Percentiles rank a stretch among this genome's conserved stretches.
phyloP scores from a whole-genome alignment of 2,113 vertebrate species.

The Marmota flaviventris region DNA sequence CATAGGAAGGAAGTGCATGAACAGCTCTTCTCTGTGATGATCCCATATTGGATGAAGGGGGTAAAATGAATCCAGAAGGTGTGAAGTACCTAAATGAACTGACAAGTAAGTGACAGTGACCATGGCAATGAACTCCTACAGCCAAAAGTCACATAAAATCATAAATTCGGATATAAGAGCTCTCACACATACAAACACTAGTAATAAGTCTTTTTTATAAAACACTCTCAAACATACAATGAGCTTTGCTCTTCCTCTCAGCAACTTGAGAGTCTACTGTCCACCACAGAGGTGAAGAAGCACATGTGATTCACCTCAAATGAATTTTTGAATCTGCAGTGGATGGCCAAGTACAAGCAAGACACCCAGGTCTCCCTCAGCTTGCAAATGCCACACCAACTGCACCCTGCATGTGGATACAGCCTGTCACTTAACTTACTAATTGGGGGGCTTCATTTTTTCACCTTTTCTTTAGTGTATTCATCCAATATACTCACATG shows the following conservation, averaged over 20 bases:
- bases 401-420: neutral
- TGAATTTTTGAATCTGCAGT: neutral
- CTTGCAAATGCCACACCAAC: neutral
- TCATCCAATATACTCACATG: constrained; percentile 96
- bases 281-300: neutral
- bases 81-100: no score
- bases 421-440: constrained; percentile 88
- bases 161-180: neutral
- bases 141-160: neutral
- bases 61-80: neutral
- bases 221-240: neutral
- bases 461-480: constrained; percentile 95
- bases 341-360: neutral
- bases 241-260: neutral
- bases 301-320: neutral
- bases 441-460: constrained; percentile 94
- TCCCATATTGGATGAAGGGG: no score
- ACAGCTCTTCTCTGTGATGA: no score
- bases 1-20: no score
- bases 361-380: neutral
- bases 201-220: neutral
- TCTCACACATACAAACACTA: neutral
- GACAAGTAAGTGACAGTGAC: no score
- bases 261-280: neutral
- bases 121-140: neutral